Conservation (phyloP, 2,797 vertebrate genomes). For the Champsocephalus esox region DNA sequence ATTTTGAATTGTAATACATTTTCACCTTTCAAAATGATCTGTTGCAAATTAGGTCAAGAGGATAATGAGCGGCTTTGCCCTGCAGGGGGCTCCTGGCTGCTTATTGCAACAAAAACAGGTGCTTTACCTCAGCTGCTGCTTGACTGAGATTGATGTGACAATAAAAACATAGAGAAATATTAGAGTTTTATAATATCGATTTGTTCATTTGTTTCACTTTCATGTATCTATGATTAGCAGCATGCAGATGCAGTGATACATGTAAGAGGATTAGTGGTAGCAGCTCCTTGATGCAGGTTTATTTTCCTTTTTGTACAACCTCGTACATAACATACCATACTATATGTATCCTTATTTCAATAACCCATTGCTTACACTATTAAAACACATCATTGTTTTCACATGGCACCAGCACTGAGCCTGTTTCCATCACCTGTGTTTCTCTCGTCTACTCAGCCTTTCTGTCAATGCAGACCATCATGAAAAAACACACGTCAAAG, state of each 20-base stretch:
- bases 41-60: neutral
- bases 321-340: neutral
- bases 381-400: no score
- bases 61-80: neutral
- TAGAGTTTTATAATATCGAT: neutral
- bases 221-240: neutral
- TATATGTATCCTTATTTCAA: neutral
- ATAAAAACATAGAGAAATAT: neutral
- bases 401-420: neutral
- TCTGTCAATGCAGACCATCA: neutral
- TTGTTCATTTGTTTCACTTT: neutral
- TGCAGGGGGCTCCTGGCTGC: constrained; percentile 2
- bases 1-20: neutral
- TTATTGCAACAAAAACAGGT: constrained; percentile 1
- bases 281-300: neutral
- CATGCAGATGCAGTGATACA: neutral
- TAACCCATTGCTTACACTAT: neutral
- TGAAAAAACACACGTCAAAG: neutral
- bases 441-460: neutral
- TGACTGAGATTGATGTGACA: neutral
- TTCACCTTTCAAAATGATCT: neutral
- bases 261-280: neutral
- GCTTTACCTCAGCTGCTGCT: constrained; percentile 9
- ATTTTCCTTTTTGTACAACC: neutral
- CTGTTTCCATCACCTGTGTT: constrained; percentile 8